These are phyloP conservation scores for Ptychoptera albimana DNA, from an alignment of 2,888 invertebrate genomes.

Conservation along the genomic window DNA sequence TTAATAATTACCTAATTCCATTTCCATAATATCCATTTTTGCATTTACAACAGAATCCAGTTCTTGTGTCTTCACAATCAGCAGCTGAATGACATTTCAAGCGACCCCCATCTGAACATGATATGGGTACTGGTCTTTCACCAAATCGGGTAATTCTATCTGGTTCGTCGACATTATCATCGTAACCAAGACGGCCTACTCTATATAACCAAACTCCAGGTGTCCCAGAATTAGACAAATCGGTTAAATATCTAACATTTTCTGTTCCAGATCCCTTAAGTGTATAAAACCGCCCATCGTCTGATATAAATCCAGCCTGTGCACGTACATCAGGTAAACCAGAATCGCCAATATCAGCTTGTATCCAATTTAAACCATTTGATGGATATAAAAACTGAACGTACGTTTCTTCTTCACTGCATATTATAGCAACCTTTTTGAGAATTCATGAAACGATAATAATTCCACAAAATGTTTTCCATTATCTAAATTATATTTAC, in stretches of 20 bases:
- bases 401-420: conserved; percentile 45
- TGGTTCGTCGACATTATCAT: conserved; percentile 49
- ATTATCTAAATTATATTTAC: conserved; percentile 34
- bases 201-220: conserved; percentile 79
- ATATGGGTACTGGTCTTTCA: conserved; percentile 25
- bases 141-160: conserved; percentile 38
- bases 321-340: conserved; percentile 77
- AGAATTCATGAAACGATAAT: too few relatives aligned
- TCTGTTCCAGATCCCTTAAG: conserved; percentile 86
- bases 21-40: conserved; percentile 78
- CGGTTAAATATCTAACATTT: conserved; percentile 42
- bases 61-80: conserved; percentile 61
- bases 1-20: conserved; percentile 37
- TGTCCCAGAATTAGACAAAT: conserved; percentile 71
- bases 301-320: conserved; percentile 81
- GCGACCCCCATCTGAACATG: conserved; percentile 47
- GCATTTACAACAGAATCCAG: conserved; percentile 85
- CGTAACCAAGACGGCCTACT: conserved; percentile 50
- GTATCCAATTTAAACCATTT: conserved; percentile 83
- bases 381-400: conserved; percentile 77
- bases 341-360: conserved; percentile 58
- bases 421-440: conserved; percentile 23
- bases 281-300: conserved; percentile 58
- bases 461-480: conserved; percentile 6
- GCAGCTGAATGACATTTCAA: conserved; percentile 69